Base-by-base conservation (phyloP, 2,888 invertebrate species). In the Melinaea menophilus region DNA sequence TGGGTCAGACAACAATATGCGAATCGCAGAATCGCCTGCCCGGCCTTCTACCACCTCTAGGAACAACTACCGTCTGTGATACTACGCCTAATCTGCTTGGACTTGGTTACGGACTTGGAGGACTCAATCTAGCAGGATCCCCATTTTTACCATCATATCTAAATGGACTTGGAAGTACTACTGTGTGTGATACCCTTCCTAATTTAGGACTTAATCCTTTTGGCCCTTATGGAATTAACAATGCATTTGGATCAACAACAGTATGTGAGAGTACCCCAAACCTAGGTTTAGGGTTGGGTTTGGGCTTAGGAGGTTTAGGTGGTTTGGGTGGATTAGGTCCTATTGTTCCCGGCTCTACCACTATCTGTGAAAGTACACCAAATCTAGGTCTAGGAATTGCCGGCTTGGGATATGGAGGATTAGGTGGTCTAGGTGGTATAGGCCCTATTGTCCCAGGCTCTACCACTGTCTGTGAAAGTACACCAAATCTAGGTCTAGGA, bases 1-100 rank as follows among this genome's bases (percentile, higher is more conserved):
- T 85, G 59, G 79, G 76, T 0, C 71, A 68, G 7, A 67, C 76
- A 0, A 77, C 81, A 1, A 62, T 79, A n/a, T 81, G 79, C 55
- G 81, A 81, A 58, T 68, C 51, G 11, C 51, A 51, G 31, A 51
- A 51, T 31, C 51, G 73, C 0, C n/a, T 70, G 1, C 71, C 77
- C 5, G 76, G 71, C 64, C 62, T 69, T 34, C 34, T 73, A 13
- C 66, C 71, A 11, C 22, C n/a, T 5, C 61, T 62, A 0, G 67
- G 57, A 9, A 51, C 69, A 0, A 70, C 71, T 1, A 71, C 75
- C 1, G 68, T 75, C 57, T 73, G 72, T 59, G 75, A 75, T 33
- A 64, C 70, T 3, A 35, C 62, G 1, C 63, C 70, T 11, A 69
- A 64, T 41, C 41, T 56, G 9, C 51, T 51, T 31, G 51, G 51